Evolutionary conservation across 2,113 vertebrate species (phyloP).

Genomic region (Coturnix japonica): DNA sequence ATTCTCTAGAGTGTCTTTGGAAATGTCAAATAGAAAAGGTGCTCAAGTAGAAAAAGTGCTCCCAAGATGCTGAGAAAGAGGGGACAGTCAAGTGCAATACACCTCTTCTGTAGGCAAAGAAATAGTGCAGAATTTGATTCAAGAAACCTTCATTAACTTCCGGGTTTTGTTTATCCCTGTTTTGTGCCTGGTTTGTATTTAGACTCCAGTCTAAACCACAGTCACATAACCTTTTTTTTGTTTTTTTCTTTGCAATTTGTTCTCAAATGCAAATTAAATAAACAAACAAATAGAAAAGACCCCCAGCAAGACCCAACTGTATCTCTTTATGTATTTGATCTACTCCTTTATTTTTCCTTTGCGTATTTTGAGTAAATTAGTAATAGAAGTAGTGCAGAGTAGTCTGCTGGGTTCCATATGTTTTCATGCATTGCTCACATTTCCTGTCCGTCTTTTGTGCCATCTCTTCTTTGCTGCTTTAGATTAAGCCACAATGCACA

Average conservation of each 20-base stretch:
- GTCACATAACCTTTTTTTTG: background rate
- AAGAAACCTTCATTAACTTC: background rate
- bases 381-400: background rate
- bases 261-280: background rate
- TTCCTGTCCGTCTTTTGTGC: conserved; percentile 9
- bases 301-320: background rate
- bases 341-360: background rate
- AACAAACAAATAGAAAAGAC: background rate
- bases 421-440: background rate
- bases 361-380: background rate
- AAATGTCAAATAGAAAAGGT: background rate
- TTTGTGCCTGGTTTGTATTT: background rate
- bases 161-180: background rate
- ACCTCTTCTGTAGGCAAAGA: background rate
- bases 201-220: background rate
- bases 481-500: conserved; percentile 41
- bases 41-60: background rate
- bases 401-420: background rate
- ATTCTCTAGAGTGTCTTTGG: background rate
- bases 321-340: background rate
- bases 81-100: background rate
- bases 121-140: background rate
- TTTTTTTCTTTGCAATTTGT: background rate
- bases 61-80: background rate
- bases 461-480: conserved; percentile 22